phyloP scores from a whole-genome alignment of 2,888 invertebrate species.

The Phragmatobia fuliginosa region DNA sequence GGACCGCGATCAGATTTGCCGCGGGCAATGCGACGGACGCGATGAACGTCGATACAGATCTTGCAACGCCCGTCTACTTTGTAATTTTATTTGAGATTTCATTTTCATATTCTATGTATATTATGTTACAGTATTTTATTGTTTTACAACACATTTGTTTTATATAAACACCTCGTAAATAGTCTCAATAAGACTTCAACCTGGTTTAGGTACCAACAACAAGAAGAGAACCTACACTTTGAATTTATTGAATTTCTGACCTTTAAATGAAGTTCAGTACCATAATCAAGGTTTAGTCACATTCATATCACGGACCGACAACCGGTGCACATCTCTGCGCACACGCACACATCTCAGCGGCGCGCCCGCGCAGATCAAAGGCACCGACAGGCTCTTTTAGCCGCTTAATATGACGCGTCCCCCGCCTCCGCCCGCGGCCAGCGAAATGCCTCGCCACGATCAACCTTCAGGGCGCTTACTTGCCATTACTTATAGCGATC shows the following conservation, averaged over 20 bases:
- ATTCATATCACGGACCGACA: slow-evolving; percentile 84
- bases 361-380: slow-evolving; percentile 81
- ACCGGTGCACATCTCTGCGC: slow-evolving; percentile 77
- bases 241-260: slow-evolving; percentile 74
- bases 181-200: slow-evolving; percentile 55
- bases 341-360: slow-evolving; percentile 66
- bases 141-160: slow-evolving; percentile 42
- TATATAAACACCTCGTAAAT: slow-evolving; percentile 52
- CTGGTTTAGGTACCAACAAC: slow-evolving; percentile 60
- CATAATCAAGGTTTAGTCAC: slow-evolving; percentile 87
- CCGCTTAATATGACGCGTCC: slow-evolving; percentile 86
- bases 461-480: slow-evolving; percentile 74
- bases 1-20: slow-evolving; percentile 72
- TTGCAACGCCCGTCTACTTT: slow-evolving; percentile 58
- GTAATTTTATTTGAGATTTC: slow-evolving; percentile 49
- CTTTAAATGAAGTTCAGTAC: slow-evolving; percentile 82
- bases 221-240: slow-evolving; percentile 61
- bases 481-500: slow-evolving; percentile 85
- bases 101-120: slow-evolving; percentile 38
- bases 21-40: slow-evolving; percentile 75
- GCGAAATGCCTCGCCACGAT: slow-evolving; percentile 73
- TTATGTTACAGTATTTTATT: slow-evolving; percentile 35
- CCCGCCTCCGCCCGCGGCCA: slow-evolving; percentile 76
- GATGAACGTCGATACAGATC: slow-evolving; percentile 75
- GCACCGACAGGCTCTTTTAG: slow-evolving; percentile 87